Percentiles rank a stretch among this genome's conserved stretches.
Evolutionary conservation across 1,140 invertebrate species (phyloP).

Genomic region (Penaeus vannamei): DNA sequence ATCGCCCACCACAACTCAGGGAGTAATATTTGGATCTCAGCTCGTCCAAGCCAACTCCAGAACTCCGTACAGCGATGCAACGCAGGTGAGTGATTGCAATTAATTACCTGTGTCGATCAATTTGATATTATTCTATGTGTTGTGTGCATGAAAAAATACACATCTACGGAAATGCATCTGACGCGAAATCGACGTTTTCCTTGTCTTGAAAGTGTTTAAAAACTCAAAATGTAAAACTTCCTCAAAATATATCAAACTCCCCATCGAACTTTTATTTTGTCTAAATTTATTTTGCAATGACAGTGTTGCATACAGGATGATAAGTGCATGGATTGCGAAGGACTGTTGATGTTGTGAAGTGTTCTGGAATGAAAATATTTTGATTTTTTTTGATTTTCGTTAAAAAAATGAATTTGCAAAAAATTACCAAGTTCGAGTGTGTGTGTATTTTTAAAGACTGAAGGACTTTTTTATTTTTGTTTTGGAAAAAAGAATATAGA

Average conservation of each 20-base stretch:
- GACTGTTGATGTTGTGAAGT: slow-evolving; percentile 50
- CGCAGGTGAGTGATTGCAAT: slow-evolving; percentile 56
- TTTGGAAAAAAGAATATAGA: too few relatives aligned
- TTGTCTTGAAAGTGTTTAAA: neutral
- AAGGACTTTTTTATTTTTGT: too few relatives aligned
- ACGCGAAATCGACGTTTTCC: neutral
- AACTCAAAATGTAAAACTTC: neutral
- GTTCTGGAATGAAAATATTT: slow-evolving; percentile 41
- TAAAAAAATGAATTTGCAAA: too few relatives aligned
- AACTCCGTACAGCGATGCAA: slow-evolving; percentile 64
- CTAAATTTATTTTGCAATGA: slow-evolving; percentile 30
- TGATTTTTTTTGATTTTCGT: neutral
- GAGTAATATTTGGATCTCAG: slow-evolving; percentile 65
- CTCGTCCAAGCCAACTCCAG: slow-evolving; percentile 63
- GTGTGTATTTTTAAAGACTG: too few relatives aligned
- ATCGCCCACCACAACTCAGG: slow-evolving; percentile 63
- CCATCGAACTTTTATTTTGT: slow-evolving; percentile 30
- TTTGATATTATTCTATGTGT: neutral
- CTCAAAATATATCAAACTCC: slow-evolving; percentile 12
- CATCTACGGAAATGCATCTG: slow-evolving; percentile 6
- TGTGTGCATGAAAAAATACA: slow-evolving; percentile 36
- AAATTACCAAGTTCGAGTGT: too few relatives aligned
- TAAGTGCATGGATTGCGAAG: slow-evolving; percentile 41
- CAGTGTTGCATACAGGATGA: slow-evolving; percentile 41
- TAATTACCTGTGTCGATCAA: slow-evolving; percentile 36